Evolutionary conservation across 1,140 invertebrate species (phyloP).

Genomic region (Euwallacea fornicatus): DNA sequence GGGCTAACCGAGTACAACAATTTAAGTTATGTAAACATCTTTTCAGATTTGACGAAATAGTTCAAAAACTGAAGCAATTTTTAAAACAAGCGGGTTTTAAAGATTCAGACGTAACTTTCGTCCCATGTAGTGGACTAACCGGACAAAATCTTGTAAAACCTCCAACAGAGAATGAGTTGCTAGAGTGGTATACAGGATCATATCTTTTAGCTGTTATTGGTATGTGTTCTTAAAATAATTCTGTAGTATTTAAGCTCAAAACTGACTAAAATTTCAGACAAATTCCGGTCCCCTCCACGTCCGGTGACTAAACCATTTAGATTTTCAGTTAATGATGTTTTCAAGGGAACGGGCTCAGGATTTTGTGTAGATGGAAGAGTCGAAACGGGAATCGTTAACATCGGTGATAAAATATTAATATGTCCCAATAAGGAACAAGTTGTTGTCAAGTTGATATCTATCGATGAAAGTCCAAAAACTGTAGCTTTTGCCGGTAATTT

Average conservation of each 20-base stretch:
- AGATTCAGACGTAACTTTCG: slow-evolving; percentile 84
- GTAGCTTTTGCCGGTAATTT: slow-evolving; percentile 82
- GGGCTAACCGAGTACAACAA: too few species aligned
- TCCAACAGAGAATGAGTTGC: slow-evolving; percentile 67
- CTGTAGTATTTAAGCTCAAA: background rate
- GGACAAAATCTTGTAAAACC: slow-evolving; percentile 87
- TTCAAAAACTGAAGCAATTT: slow-evolving; percentile 81
- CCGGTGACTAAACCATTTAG: slow-evolving; percentile 87
- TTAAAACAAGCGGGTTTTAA: slow-evolving; percentile 94
- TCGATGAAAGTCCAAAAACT: slow-evolving; percentile 72
- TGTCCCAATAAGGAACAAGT: slow-evolving; percentile 83
- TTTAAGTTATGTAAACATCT: background rate
- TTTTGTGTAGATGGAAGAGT: slow-evolving; percentile 88
- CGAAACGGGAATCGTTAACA: slow-evolving; percentile 85
- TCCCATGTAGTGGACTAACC: slow-evolving; percentile 93
- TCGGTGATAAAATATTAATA: slow-evolving; percentile 85
- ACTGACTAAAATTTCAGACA: slow-evolving; percentile 58
- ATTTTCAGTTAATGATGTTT: slow-evolving; percentile 92
- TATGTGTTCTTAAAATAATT: slow-evolving; percentile 46
- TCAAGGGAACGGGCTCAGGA: slow-evolving; percentile 86
- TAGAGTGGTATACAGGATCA: slow-evolving; percentile 85
- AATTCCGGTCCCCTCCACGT: slow-evolving; percentile 80
- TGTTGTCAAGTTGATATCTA: slow-evolving; percentile 70
- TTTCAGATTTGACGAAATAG: slow-evolving; percentile 77
- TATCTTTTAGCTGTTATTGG: slow-evolving; percentile 81